phyloP scores from a whole-genome alignment of 2,797 vertebrate species.

The Danio kyathit region DNA sequence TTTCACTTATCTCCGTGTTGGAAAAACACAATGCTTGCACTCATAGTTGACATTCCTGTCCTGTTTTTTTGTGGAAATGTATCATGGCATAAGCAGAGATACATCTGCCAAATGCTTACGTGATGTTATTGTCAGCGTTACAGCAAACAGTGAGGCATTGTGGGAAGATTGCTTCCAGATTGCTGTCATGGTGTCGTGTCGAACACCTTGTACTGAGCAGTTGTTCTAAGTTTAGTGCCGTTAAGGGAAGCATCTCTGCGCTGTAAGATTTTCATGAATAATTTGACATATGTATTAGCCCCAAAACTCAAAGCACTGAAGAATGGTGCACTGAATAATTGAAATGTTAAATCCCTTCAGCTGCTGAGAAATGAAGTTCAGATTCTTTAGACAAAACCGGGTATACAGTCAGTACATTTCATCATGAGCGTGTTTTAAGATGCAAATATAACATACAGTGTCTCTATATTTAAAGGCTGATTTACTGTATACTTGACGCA shows the following conservation, averaged over 20 bases:
- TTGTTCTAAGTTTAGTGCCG: constrained; percentile 18
- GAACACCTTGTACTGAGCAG: constrained; percentile 29
- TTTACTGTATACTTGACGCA: no score
- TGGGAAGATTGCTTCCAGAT: constrained; percentile 55
- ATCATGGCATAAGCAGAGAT: constrained; percentile 16
- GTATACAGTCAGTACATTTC: no score
- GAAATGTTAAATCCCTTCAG: constrained; percentile 21
- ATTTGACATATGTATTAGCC: constrained; percentile 21
- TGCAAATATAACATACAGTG: background rate
- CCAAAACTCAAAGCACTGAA: background rate
- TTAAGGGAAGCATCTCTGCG: background rate
- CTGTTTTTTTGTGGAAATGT: background rate
- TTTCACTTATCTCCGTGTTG: constrained; percentile 11
- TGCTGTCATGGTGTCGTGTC: constrained; percentile 37
- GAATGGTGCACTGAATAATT: background rate
- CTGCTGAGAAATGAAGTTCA: constrained; percentile 26
- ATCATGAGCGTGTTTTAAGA: background rate
- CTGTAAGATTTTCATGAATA: background rate
- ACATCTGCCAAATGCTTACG: constrained; percentile 26
- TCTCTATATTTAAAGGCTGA: no score
- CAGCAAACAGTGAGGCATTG: constrained; percentile 47
- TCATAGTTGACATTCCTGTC: constrained; percentile 22
- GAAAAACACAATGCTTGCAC: background rate
- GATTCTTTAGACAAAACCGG: background rate
- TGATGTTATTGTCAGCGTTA: constrained; percentile 46